Evolutionary conservation across 2,113 vertebrate genomes (phyloP), one percentile per base, ranked within the genome.

Genomic region (Callipepla californica): DNA sequence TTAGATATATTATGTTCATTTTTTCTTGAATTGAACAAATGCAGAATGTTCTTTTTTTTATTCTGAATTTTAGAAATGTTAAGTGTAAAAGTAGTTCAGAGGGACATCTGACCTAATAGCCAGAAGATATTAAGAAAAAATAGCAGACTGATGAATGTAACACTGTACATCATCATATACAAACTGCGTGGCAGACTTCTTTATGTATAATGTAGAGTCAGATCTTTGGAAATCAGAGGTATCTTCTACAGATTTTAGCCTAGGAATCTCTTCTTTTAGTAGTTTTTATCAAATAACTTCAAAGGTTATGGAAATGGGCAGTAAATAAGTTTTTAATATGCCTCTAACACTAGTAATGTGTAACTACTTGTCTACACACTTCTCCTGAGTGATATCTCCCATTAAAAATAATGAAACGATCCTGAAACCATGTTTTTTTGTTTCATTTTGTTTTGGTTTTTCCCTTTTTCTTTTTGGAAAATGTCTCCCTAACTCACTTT

Each of bases 11-110:
- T 73, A 62, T 7, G 4, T 73, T 76, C 7, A 3, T 38, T 40
- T 81, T 76, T 94, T 82, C 17, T 50, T 55, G 16, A 38, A 40
- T 68, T 23, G 67, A 65, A 67, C 26, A 81, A 78, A 63, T 72
- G 42, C 4, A 51, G 42, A 36, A 85, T 59, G 23, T 30, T 57
- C 59, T 57, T 44, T 17, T 57, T 12, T 4, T 21, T 47, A 23
- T 63, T 62, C 34, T 10, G 28, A 17, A 36, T 62, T 57, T 65
- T 79, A 72, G 40, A 65, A 94, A 78, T 6, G 3, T 40, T 67
- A 80, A 51, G 3, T 69, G 36, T 69, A 26, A 62, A 78, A 61
- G 28, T 20, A 81, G 11, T n/a, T 32, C 20, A 59, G 42, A 65
- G 81, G 47, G 17, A 18, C 20, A 76, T 13, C 14, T 84, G 44